Conservation (phyloP, 2,888 invertebrate species). For the Hyalella azteca region DNA sequence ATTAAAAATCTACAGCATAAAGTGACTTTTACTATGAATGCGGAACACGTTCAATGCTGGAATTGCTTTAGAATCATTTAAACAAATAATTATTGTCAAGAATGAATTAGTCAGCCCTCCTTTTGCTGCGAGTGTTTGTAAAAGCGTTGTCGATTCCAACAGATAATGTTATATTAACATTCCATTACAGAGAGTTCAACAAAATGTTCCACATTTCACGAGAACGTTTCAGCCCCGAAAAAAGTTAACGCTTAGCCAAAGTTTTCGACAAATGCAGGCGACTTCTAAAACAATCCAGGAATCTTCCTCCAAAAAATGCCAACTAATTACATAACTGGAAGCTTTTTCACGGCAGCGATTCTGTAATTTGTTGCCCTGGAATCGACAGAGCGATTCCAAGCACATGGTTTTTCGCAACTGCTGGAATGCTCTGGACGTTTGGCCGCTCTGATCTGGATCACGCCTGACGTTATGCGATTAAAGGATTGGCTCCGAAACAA, state of each 20-base stretch:
- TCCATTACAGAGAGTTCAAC: too few relatives aligned
- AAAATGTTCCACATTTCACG: too few relatives aligned
- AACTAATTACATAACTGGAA: conserved; percentile 36
- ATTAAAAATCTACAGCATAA: too few relatives aligned
- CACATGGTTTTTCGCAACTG: conserved; percentile 22
- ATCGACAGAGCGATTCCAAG: conserved; percentile 24
- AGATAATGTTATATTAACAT: too few relatives aligned
- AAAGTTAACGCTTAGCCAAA: not conserved
- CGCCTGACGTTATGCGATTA: conserved; percentile 10
- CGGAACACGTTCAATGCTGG: too few relatives aligned
- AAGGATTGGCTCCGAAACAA: not conserved
- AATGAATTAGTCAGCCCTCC: too few relatives aligned
- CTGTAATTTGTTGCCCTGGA: conserved; percentile 3
- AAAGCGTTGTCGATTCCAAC: too few relatives aligned
- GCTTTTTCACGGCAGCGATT: not conserved
- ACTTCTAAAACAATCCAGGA: not conserved
- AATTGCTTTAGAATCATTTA: too few relatives aligned
- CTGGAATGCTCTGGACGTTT: not conserved
- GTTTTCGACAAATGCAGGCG: not conserved
- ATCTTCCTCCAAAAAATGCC: conserved; percentile 20
- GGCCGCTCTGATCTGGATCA: not conserved
- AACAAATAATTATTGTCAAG: too few relatives aligned
- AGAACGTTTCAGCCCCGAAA: too few relatives aligned
- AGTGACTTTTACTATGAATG: too few relatives aligned
- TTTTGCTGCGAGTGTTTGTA: too few relatives aligned